phyloP scores from a whole-genome alignment of 1,140 invertebrate species.

The Heliconius hewitsoni region DNA sequence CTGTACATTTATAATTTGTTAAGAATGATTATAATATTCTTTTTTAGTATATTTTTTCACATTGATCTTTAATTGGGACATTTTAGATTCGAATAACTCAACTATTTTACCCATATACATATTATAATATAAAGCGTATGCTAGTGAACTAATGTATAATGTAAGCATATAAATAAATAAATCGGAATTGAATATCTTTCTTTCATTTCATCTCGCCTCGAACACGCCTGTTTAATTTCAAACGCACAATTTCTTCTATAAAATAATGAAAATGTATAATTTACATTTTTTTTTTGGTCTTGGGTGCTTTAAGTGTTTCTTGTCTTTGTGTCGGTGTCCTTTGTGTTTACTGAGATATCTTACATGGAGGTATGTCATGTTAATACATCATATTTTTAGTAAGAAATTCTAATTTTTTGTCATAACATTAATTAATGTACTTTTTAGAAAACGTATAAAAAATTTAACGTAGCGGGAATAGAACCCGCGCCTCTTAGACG shows the following conservation, averaged over 20 bases:
- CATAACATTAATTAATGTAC: too few species aligned
- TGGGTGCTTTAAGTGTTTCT: slow-evolving; percentile 33
- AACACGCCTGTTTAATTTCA: slow-evolving; percentile 11
- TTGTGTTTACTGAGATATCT: slow-evolving; percentile 1
- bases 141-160: slow-evolving; percentile 59
- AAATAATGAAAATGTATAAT: slow-evolving; percentile 16
- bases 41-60: background rate
- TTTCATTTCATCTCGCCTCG: slow-evolving; percentile 31
- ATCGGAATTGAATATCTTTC: slow-evolving; percentile 62
- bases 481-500: too few species aligned
- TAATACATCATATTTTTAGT: background rate
- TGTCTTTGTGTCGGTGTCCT: slow-evolving; percentile 24
- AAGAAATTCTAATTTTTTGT: too few species aligned
- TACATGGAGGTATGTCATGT: background rate
- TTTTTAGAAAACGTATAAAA: too few species aligned
- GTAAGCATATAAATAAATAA: slow-evolving; percentile 75
- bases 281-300: background rate
- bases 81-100: slow-evolving; percentile 16
- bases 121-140: slow-evolving; percentile 45
- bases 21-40: slow-evolving; percentile 61
- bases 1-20: slow-evolving; percentile 78
- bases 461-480: too few species aligned
- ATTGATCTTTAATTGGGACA: slow-evolving; percentile 44
- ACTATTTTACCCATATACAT: slow-evolving; percentile 46
- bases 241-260: slow-evolving; percentile 12